phyloP scores from a whole-genome alignment of 2,797 vertebrate species.

The Sebastes trivittatus region DNA sequence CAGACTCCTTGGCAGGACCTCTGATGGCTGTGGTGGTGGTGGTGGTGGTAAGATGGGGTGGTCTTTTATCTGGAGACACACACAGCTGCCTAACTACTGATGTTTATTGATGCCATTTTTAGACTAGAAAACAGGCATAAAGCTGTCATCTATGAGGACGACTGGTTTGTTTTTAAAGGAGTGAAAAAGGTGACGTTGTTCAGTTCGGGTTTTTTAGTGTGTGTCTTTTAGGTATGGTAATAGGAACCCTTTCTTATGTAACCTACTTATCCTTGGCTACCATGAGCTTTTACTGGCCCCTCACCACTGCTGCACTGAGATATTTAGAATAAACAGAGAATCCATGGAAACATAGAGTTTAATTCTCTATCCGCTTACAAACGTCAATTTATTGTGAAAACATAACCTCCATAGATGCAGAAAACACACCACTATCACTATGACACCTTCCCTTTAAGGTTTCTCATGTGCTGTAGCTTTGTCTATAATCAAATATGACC shows the following conservation, averaged over 20 bases:
- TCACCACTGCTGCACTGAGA: not conserved
- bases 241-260: conserved; percentile 26
- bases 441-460: not conserved
- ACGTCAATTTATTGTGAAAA: not conserved
- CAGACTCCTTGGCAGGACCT: conserved; percentile 51
- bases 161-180: not conserved
- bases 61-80: conserved; percentile 50
- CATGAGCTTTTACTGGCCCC: not conserved
- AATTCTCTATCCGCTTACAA: not conserved
- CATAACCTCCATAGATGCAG: not conserved
- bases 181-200: not conserved
- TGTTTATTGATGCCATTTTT: conserved; percentile 66
- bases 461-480: not conserved
- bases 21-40: conserved; percentile 27
- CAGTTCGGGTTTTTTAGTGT: not conserved
- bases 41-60: conserved; percentile 24
- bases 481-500: not conserved
- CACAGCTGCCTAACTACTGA: conserved; percentile 46
- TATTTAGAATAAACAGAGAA: conserved; percentile 12
- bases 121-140: conserved; percentile 42
- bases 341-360: conserved; percentile 18
- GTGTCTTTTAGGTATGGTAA: conserved; percentile 1
- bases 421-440: not conserved
- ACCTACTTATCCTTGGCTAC: conserved; percentile 7
- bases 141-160: not conserved